Base-by-base conservation (phyloP, 2,797 vertebrate species). In the Rhabdomys pumilio region DNA sequence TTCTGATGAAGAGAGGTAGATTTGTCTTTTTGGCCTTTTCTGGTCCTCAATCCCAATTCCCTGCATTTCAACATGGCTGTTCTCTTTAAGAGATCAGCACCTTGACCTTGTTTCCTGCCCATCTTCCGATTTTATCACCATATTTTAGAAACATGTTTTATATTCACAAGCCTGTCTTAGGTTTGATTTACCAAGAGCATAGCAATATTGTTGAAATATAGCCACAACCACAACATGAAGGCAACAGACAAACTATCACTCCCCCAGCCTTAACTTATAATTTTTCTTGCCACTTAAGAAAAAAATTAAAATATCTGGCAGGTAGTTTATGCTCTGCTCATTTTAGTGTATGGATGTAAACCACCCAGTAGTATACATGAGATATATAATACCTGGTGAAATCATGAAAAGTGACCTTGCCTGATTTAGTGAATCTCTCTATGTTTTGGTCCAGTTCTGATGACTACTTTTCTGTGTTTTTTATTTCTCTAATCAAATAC, bases 171-270 rank as follows among this genome's bases (percentile, higher is more conserved):
- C 61, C 34, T 80, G 72, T 22, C 19, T 89, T 85, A 65, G 50
- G 63, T 93, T 93, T 95, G 47, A 93, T 92, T 94, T 97, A 76
- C 76, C 55, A 84, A 41, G 29, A 76, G 24, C 31, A 65, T 76
- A 80, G 59, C 80, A 81, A 82, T 93, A 47, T 94, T 91, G 38
- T 81, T 91, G 80, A 91, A 95, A 94, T 85, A 95, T 0, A 88
- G 59, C 41, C 67, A 38, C 3, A 75, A 77, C 34, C 26, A 34
- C 9, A 55, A 55, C 29, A 20, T 19, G 38, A 93, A 91, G 14
- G 34, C 38, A 67, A 44, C 38, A 31, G n/a, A 44, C 31, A 63
- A 63, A 20, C 47, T 85, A 82, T 3, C n/a, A 13, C 13, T 79
- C 14, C 88, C n/a, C 20, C 41, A 90, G 72, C 3, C n/a, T 50